These are phyloP conservation scores for Panorpa germanica DNA, from an alignment of 2,888 invertebrate genomes.

Conservation along the genomic window DNA sequence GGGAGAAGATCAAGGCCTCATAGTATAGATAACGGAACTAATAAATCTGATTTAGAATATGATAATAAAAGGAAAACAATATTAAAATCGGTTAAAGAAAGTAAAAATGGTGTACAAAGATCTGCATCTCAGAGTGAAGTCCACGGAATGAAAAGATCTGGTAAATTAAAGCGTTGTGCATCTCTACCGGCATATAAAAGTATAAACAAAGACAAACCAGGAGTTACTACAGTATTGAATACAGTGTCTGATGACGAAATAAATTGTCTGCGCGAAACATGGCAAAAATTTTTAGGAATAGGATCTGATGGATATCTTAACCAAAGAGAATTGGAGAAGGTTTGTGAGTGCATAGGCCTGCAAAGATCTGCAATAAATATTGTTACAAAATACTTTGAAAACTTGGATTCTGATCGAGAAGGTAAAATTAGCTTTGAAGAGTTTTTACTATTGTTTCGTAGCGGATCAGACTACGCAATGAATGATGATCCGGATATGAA, in stretches of 20 bases:
- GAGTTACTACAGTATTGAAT: conserved; percentile 18
- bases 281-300: conserved; percentile 38
- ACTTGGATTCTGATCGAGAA: conserved; percentile 39
- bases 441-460: conserved; percentile 38
- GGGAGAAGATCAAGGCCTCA: conserved; percentile 50
- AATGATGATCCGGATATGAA: conserved; percentile 18
- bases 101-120: conserved; percentile 27
- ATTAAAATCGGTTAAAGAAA: conserved; percentile 11
- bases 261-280: conserved; percentile 37
- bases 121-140: conserved; percentile 35
- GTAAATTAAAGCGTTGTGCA: conserved; percentile 33
- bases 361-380: no score
- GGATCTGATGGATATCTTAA: conserved; percentile 40
- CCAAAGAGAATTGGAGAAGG: conserved; percentile 37
- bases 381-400: conserved; percentile 40
- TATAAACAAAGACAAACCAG: conserved; percentile 15
- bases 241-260: conserved; percentile 25
- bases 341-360: conserved; percentile 47
- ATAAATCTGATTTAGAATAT: no score
- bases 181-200: conserved; percentile 28
- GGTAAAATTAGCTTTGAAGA: conserved; percentile 45
- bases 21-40: conserved; percentile 20
- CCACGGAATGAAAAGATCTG: conserved; percentile 27
- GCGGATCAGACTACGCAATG: conserved; percentile 19
- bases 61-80: no score